Base-by-base conservation (phyloP, 2,888 invertebrate species). In the Capitulum mitella region DNA sequence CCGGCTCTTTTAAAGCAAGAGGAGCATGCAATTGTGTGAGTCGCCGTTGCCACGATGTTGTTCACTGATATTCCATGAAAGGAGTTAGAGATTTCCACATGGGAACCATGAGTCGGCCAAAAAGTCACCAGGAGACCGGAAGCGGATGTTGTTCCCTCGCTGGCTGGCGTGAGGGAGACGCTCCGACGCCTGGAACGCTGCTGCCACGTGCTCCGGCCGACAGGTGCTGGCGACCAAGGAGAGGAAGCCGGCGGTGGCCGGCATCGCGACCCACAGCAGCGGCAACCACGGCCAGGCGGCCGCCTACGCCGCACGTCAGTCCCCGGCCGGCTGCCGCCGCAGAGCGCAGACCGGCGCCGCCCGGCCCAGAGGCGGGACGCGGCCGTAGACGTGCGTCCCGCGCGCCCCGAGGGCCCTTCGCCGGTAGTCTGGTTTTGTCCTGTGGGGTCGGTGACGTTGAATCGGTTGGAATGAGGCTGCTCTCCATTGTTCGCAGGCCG, bases 271-370 rank as follows among this genome's bases (percentile, higher is more conserved):
- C 1, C 87, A 87, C 82, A 87, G 87, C 80, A 87, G 86, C 81
- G 88, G 88, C 34, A 88, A 88, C 82, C 87, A 88, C 83, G 88
- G 87, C 1, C 86, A 86, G 82, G 88, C 86, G 0, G 12, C 70
- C 12, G 70, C 70, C 10, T 70, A 70, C 10, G 70, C 70, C 26
- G 70, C 70, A 16, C 22, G 70, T 70, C 5, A 32, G 64, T 34
- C 3, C 12, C n/a, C 14, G n/a, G n/a, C 3, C n/a, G n/a, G n/a
- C n/a, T n/a, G n/a, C n/a, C n/a, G n/a, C n/a, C n/a, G n/a, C n/a
- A n/a, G n/a, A n/a, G n/a, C n/a, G n/a, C n/a, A n/a, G n/a, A n/a
- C n/a, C n/a, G n/a, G n/a, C n/a, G n/a, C n/a, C n/a, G n/a, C n/a
- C n/a, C n/a, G n/a, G n/a, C n/a, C n/a, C n/a, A n/a, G n/a, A n/a